A percentile compares a stretch with the other conserved stretches of the same genome.
Conservation (phyloP, 2,797 vertebrate species). For the Furcifer pardalis region DNA sequence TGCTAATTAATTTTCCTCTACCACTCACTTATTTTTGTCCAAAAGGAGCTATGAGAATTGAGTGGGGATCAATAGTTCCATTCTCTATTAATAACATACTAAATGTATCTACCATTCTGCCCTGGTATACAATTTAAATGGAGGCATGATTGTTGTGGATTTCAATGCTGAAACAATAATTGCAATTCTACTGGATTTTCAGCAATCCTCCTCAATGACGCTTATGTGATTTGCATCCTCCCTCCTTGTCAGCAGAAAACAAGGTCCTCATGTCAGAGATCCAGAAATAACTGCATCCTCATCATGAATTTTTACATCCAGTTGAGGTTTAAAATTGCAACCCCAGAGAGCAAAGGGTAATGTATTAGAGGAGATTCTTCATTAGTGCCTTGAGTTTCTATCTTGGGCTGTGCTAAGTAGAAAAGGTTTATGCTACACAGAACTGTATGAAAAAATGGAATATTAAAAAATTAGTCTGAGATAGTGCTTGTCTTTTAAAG, state of each 20-base stretch:
- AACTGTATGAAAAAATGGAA: slow-evolving; percentile 5
- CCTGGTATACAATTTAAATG: not conserved
- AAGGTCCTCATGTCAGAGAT: slow-evolving; percentile 43
- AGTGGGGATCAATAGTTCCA: not conserved
- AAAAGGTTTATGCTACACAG: slow-evolving; percentile 15
- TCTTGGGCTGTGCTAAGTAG: not conserved
- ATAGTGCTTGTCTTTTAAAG: not conserved
- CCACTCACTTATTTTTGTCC: not conserved
- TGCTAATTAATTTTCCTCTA: not conserved
- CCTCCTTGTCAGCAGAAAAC: slow-evolving; percentile 28
- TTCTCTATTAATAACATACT: not conserved
- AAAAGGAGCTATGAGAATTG: not conserved
- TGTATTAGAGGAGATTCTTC: slow-evolving; percentile 39
- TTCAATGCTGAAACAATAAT: not conserved
- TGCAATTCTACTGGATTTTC: slow-evolving; percentile 35
- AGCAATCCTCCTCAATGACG: slow-evolving; percentile 8
- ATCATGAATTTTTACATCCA: slow-evolving; percentile 60
- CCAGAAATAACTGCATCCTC: slow-evolving; percentile 57
- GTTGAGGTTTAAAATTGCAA: slow-evolving; percentile 54
- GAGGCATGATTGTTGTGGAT: slow-evolving; percentile 2
- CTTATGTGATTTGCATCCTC: slow-evolving; percentile 16
- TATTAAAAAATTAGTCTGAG: slow-evolving; percentile 8
- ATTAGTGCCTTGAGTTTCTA: slow-evolving; percentile 28
- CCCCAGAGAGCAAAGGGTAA: slow-evolving; percentile 5
- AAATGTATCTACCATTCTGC: not conserved